Evolutionary conservation across 2,888 invertebrate species (phyloP).

Genomic region (Lacanobia wlatinum): DNA sequence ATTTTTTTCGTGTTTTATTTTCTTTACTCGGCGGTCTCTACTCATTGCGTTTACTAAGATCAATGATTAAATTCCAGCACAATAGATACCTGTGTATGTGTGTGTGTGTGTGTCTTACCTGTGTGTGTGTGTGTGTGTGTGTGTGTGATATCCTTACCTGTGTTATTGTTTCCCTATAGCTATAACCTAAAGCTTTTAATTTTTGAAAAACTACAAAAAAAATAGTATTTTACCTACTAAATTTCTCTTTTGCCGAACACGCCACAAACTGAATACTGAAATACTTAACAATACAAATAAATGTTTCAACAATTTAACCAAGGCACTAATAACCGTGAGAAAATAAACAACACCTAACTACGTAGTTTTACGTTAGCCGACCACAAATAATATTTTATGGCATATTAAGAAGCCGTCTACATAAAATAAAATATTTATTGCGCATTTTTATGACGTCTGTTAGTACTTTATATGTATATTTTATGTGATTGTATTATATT

Average conservation of each 20-base stretch:
- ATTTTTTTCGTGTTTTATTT: too few relatives aligned
- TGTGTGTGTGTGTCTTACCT: too few relatives aligned
- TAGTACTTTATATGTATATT: neutral
- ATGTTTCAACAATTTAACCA: neutral
- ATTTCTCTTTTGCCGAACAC: neutral
- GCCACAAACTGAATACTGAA: neutral
- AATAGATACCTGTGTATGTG: too few relatives aligned
- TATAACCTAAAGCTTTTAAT: too few relatives aligned
- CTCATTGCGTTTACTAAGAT: too few relatives aligned
- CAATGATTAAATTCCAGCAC: too few relatives aligned
- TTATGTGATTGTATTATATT: neutral
- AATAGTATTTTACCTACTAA: too few relatives aligned
- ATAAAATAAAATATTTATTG: conserved; percentile 28
- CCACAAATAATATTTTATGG: conserved; percentile 32
- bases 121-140: too few relatives aligned
- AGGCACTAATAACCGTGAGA: conserved; percentile 19
- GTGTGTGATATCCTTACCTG: too few relatives aligned
- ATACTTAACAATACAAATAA: conserved; percentile 8
- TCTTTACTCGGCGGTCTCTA: too few relatives aligned
- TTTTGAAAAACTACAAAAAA: too few relatives aligned
- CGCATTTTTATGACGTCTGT: conserved; percentile 21
- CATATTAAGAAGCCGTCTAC: conserved; percentile 16
- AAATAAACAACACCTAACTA: conserved; percentile 16
- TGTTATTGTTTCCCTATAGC: too few relatives aligned
- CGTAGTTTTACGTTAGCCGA: neutral